These are phyloP conservation scores for Macaria notata DNA, from an alignment of 2,888 invertebrate species.

Conservation along the genomic window DNA sequence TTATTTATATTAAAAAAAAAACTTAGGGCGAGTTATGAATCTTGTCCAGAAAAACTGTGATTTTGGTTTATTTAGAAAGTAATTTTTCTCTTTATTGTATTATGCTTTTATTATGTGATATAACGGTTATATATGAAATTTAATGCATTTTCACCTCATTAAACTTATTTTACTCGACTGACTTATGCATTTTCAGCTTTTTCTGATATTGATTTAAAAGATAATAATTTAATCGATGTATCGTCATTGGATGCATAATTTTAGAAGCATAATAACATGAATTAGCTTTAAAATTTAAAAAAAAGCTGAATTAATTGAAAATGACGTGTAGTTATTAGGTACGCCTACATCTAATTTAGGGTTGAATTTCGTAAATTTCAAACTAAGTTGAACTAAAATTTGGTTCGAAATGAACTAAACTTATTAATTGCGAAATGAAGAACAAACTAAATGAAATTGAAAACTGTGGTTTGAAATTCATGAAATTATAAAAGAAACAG, in stretches of 20 bases:
- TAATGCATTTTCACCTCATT: slow-evolving; percentile 50
- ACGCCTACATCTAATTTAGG: slow-evolving; percentile 4
- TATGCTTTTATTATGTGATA: slow-evolving; percentile 74
- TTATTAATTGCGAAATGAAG: too few species aligned
- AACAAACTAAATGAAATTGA: too few species aligned
- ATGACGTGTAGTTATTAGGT: slow-evolving; percentile 10
- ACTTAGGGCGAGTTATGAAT: slow-evolving; percentile 70
- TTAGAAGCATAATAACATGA: slow-evolving; percentile 1
- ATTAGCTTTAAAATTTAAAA: background rate
- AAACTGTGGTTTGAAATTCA: background rate
- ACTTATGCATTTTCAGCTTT: slow-evolving; percentile 60
- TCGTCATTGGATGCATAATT: slow-evolving; percentile 9
- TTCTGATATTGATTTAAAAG: slow-evolving; percentile 34
- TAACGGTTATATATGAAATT: slow-evolving; percentile 62
- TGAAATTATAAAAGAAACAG: slow-evolving; percentile 18
- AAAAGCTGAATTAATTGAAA: slow-evolving; percentile 1
- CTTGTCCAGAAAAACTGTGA: slow-evolving; percentile 77
- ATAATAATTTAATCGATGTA: slow-evolving; percentile 7
- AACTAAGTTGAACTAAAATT: background rate
- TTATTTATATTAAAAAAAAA: slow-evolving; percentile 73
- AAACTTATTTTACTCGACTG: slow-evolving; percentile 53
- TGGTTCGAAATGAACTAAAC: too few species aligned
- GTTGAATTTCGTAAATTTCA: slow-evolving; percentile 12
- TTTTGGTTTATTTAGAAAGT: slow-evolving; percentile 79
- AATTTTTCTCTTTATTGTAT: slow-evolving; percentile 59